These are phyloP conservation scores for Dinoponera quadriceps DNA, from an alignment of 1,140 invertebrate species.

Conservation along the genomic window DNA sequence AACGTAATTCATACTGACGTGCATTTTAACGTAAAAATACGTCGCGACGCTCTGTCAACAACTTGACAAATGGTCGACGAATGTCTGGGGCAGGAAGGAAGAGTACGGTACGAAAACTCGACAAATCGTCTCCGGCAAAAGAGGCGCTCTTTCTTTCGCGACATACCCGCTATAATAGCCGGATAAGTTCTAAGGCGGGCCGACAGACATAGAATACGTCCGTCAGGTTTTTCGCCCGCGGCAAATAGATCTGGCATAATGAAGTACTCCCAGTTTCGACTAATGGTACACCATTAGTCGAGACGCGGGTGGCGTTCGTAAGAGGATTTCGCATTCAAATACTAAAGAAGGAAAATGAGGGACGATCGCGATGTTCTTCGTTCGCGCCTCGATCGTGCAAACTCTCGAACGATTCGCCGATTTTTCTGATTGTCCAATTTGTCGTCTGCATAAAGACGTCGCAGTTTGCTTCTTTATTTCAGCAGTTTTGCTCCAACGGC, in stretches of 20 bases:
- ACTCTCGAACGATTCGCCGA: conserved; percentile 3
- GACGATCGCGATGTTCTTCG: background rate
- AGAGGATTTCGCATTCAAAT: conserved; percentile 64
- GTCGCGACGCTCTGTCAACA: conserved; percentile 28
- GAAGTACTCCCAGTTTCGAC: conserved; percentile 41
- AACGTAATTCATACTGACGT: too few relatives aligned
- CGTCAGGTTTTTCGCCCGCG: conserved; percentile 26
- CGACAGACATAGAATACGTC: background rate
- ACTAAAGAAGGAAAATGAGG: conserved; percentile 38
- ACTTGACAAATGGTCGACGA: conserved; percentile 33
- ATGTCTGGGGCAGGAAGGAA: background rate
- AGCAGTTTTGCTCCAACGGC: background rate
- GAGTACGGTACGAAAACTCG: background rate
- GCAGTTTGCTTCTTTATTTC: background rate
- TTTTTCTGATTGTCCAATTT: conserved; percentile 49
- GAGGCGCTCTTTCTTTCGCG: background rate
- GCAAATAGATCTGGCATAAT: conserved; percentile 48
- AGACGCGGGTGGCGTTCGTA: background rate
- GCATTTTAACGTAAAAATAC: conserved; percentile 47
- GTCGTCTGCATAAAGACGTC: background rate
- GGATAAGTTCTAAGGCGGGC: conserved; percentile 38
- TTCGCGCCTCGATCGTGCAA: background rate
- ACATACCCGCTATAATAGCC: conserved; percentile 40
- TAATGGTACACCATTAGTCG: conserved; percentile 44
- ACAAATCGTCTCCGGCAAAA: conserved; percentile 25